Base-by-base conservation (phyloP, 2,797 vertebrate species). In the Meda fulgida region DNA sequence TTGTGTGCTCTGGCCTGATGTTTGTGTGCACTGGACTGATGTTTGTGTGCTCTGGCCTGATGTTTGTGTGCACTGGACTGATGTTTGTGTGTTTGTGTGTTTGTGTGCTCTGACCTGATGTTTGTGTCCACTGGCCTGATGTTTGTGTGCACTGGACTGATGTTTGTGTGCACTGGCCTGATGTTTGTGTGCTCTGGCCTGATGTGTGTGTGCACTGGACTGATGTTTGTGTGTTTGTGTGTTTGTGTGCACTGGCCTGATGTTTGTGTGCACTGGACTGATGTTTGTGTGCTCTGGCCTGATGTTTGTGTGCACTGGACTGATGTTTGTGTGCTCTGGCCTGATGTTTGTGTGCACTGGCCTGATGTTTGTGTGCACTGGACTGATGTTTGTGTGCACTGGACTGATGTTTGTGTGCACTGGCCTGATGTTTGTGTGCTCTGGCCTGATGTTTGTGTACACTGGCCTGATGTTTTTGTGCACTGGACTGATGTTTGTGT, bases 381-480 rank as follows among this genome's bases (percentile, higher is more conserved):
- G 3, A 1, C 89, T 72, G 81, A 88, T 66, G 81, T 34, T 86
- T 87, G 83, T 85, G 88, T 88, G 85, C 38, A 29, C 43, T 43
- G 43, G 1, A 0, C 43, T 43, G 43, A 43, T 43, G 43, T 43
- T 1, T 13, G 40, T 43, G 43, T 43, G 43, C 10, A 0, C 43
- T 13, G 43, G 3, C 7, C 7, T 23, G 53, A 55, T 55, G 53
- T 55, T 9, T 23, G 53, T 55, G 11, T 13, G 40, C 3, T 2
- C 40, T 43, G 40, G 2, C 8, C 89, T 72, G 81, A 88, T 66
- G 81, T 31, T 86, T 87, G 83, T 85, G 88, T 88, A 84, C 38
- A n/a, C 43, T 46, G 43, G 0, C 3, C 43, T 46, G 43, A 46
- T 46, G 43, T 46, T 4, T 46, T 3, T 46, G 43, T 46, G 11